Conservation (phyloP, 35 echinoderm and acorn worm species). For the Holothuria glaberrima region DNA sequence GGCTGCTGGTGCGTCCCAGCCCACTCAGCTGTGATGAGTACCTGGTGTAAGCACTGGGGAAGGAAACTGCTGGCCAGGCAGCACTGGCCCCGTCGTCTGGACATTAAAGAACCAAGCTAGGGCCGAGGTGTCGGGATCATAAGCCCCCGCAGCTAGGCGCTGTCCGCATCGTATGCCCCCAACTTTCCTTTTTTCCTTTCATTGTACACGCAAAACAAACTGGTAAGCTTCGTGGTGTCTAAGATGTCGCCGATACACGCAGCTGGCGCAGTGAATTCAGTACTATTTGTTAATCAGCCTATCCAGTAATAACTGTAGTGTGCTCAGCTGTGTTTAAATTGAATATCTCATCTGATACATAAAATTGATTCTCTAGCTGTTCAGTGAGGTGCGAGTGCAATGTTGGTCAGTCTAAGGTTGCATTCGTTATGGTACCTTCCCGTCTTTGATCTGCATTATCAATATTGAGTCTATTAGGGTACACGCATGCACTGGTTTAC, state of each 20-base stretch:
- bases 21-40: too few species aligned
- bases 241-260: slow-evolving; percentile 30
- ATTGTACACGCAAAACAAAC: slow-evolving; percentile 30
- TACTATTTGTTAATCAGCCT: background rate
- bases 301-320: slow-evolving; percentile 21
- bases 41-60: too few species aligned
- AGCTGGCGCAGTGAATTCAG: slow-evolving; percentile 6
- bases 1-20: too few species aligned
- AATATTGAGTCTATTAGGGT: slow-evolving; percentile 14
- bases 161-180: background rate
- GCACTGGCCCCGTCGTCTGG: too few species aligned
- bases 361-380: slow-evolving; percentile 1
- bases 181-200: slow-evolving; percentile 9
- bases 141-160: background rate
- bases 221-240: slow-evolving; percentile 11
- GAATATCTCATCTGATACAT: slow-evolving; percentile 25
- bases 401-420: slow-evolving; percentile 15
- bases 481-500: background rate
- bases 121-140: slow-evolving; percentile 8
- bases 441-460: slow-evolving; percentile 25
- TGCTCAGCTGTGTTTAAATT: slow-evolving; percentile 8
- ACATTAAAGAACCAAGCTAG: too few species aligned
- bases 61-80: too few species aligned
- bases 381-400: slow-evolving; percentile 16
- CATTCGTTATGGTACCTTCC: slow-evolving; percentile 13